Base-by-base conservation (phyloP, 2,113 vertebrate species). In the Corythornis cristatus region DNA sequence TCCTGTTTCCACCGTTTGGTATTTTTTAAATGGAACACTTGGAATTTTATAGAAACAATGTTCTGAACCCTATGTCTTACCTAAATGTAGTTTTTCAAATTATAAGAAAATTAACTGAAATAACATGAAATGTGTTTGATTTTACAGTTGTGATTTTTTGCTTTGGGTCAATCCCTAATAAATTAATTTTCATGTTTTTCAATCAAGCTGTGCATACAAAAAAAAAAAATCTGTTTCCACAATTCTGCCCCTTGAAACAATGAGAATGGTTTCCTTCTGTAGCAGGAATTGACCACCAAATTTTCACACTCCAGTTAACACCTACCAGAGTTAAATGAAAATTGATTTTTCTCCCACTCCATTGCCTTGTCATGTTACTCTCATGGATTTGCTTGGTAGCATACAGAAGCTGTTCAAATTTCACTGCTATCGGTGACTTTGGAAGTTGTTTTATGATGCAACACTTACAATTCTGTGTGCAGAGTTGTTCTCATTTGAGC, bases 271-370 rank as follows among this genome's bases (percentile, higher is more conserved):
- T 94, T 90, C 84, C 66, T 89, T 50, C 81, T 77, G 6, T 19
- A 86, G 42, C 40, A 92, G 5, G 12, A 79, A 79, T 3, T 92
- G 86, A 79, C 67, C 78, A 80, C 50, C 21, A 48, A 50, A 84
- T 89, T 87, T 83, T 89, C 82, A 79, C 84, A 73, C 64, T 85
- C 71, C 46, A 66, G n/a, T 85, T 94, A 85, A 85, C 43, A 83
- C 78, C 64, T 88, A 79, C 42, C 51, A 66, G 51, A 70, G 54
- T 72, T 62, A 76, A 92, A 94, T 85, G 74, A 92, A 86, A 93
- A 92, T 79, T 70, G 62, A 89, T 89, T 91, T 90, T 90, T 88
- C 54, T 54, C 51, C 72, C 1, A 0, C 61, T 81, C 40, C 13
- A 23, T 20, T 65, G 80, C 73, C 42, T 94, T 78, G 46, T 51